Base-by-base conservation (phyloP, 1,140 invertebrate genomes). In the Palaemon carinicauda region DNA sequence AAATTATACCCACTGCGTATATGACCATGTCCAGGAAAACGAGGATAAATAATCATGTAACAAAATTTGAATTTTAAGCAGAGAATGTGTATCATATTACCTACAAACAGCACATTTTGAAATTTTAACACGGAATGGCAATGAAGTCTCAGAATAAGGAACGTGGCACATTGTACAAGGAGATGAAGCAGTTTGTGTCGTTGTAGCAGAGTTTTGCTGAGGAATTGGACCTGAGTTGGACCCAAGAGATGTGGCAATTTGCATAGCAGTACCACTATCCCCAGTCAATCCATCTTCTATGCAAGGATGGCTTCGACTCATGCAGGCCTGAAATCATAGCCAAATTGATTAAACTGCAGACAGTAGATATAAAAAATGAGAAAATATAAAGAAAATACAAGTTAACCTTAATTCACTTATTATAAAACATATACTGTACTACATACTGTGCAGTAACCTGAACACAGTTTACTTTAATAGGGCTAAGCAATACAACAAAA, bases 101-200 rank as follows among this genome's bases (percentile, higher is more conserved):
- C 93, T 94, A 92, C 96, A 97, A 0, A 95, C 91, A 17, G 92
- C 92, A 92, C 96, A 97, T 74, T 94, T 93, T 5, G 93, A 91
- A 9, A 95, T 92, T 73, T 93, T 94, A 60, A 95, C 93, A 52
- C 93, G 93, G 90, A 96, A 95, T 12, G 96, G 95, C 52, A 96
- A 92, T 52, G 93, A 94, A 41, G 92, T 92, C 41, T 95, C 93
- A 81, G 93, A 94, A 90, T 96, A 97, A 0, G 96, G 96, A 86
- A 97, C 93, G 91, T 97, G 97, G 90, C 96, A 96, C 0, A 96
- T 87, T 4, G 91, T 92, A 92, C 93, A 95, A 7, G 89, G 90
- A 27, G 88, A 90, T 50, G 52, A 54, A 12, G 65, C 77, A 81
- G 74, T 75, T 65, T 73, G 69, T 7, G 33, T 41, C 41, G 41